Conservation (phyloP, 2,797 vertebrate genomes). For the Pachyuromys duprasi region DNA sequence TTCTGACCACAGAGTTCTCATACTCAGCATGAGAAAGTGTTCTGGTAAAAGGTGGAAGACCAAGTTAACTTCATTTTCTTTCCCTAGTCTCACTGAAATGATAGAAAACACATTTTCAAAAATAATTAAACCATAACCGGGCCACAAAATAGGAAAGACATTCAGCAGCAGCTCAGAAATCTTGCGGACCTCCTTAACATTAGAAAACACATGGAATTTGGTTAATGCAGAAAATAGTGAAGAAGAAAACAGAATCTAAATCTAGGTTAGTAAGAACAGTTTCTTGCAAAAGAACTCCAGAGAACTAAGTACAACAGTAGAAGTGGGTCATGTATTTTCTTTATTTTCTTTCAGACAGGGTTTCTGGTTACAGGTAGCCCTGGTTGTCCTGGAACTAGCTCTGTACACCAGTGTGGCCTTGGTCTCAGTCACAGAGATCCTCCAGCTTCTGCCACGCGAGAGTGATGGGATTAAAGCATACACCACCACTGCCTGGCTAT, state of each 20-base stretch:
- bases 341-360: not conserved
- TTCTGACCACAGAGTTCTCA: not conserved
- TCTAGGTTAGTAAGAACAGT: not conserved
- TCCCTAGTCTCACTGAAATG: conserved; percentile 1
- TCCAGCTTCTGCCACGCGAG: not conserved
- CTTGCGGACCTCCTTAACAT: conserved; percentile 46
- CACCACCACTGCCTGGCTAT: too few relatives aligned
- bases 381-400: not conserved
- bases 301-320: not conserved
- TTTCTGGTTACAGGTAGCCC: not conserved
- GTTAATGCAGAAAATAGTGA: conserved; percentile 17
- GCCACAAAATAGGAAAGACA: conserved; percentile 22
- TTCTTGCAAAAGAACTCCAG: conserved; percentile 34
- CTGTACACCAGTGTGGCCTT: not conserved
- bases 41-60: conserved; percentile 24
- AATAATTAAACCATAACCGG: conserved; percentile 42
- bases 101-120: conserved; percentile 62
- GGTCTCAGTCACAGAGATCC: not conserved
- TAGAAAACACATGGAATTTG: conserved; percentile 52
- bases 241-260: not conserved
- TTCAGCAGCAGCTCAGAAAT: conserved; percentile 24
- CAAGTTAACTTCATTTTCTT: conserved; percentile 31
- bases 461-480: not conserved
- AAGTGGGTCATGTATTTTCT: conserved; percentile 5
- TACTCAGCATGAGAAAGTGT: not conserved